Percentiles rank a stretch among this genome's conserved stretches.
These are phyloP conservation scores for Catamblyrhynchus diadema DNA, from an alignment of 2,797 vertebrate genomes.

Conservation along the genomic window DNA sequence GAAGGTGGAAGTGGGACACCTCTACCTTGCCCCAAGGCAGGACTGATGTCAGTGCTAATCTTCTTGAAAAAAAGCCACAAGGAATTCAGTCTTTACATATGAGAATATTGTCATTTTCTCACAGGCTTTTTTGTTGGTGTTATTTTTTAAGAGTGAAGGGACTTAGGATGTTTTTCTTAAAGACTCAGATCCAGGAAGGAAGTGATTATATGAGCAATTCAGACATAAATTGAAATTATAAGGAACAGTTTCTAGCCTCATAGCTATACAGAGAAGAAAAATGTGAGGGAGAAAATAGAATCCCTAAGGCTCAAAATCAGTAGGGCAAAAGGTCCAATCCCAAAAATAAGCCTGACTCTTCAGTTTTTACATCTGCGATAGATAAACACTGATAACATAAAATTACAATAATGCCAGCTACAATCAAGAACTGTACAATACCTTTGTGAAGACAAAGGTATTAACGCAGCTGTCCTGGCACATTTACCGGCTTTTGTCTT, in stretches of 20 bases:
- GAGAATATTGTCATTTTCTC: neutral
- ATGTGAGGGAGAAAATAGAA: neutral
- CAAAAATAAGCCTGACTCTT: neutral
- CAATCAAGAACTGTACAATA: neutral
- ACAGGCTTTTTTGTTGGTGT: too few species aligned
- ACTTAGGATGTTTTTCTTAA: neutral
- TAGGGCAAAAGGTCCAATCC: neutral
- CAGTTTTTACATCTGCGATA: neutral
- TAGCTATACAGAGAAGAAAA: neutral
- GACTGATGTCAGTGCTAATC: neutral
- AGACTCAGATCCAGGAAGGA: neutral
- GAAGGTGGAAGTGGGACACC: neutral
- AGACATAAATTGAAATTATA: neutral
- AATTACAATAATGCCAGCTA: neutral
- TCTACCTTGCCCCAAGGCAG: neutral
- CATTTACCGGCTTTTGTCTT: neutral
- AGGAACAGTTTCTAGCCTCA: neutral
- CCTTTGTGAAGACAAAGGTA: neutral
- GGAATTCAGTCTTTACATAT: neutral
- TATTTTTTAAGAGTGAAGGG: neutral
- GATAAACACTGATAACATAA: neutral
- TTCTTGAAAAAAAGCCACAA: rapidly evolving
- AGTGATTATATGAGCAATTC: neutral
- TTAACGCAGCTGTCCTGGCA: neutral
- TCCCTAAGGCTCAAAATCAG: neutral